These are phyloP conservation scores for Panulirus ornatus DNA, from an alignment of 1,140 invertebrate species.

Conservation along the genomic window DNA sequence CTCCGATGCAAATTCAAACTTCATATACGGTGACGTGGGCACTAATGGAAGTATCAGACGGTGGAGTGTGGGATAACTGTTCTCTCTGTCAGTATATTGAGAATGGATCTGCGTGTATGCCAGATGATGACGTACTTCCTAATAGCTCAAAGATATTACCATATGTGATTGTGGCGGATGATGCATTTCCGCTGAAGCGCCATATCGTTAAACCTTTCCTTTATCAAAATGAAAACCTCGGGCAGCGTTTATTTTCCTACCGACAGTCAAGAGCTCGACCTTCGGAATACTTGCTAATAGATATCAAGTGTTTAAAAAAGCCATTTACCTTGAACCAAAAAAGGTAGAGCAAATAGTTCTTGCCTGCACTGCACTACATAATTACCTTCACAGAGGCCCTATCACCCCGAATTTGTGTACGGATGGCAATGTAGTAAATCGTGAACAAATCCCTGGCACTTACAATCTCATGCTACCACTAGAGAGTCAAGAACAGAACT, in stretches of 20 bases:
- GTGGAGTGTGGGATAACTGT: conserved; percentile 6
- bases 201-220: conserved; percentile 49
- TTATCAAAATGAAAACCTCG: conserved; percentile 2
- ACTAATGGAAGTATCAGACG: conserved; percentile 25
- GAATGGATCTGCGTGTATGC: neutral
- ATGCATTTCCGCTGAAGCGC: conserved; percentile 49
- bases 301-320: conserved; percentile 47
- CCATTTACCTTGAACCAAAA: conserved; percentile 44
- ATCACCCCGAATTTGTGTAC: conserved; percentile 24
- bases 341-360: conserved; percentile 19
- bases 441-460: conserved; percentile 25
- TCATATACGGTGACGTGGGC: conserved; percentile 4
- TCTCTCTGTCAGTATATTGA: conserved; percentile 1
- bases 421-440: conserved; percentile 4
- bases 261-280: conserved; percentile 44
- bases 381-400: conserved; percentile 29
- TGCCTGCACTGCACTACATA: conserved; percentile 35
- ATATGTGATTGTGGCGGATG: conserved; percentile 55
- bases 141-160: conserved; percentile 2
- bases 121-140: conserved; percentile 2
- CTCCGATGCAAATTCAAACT: conserved; percentile 1
- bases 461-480: conserved; percentile 29
- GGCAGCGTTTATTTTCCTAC: conserved; percentile 57
- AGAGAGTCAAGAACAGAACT: conserved; percentile 1
- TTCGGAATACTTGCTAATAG: conserved; percentile 66